Conservation (phyloP, 2,113 vertebrate genomes). For the Heterochromis multidens region DNA sequence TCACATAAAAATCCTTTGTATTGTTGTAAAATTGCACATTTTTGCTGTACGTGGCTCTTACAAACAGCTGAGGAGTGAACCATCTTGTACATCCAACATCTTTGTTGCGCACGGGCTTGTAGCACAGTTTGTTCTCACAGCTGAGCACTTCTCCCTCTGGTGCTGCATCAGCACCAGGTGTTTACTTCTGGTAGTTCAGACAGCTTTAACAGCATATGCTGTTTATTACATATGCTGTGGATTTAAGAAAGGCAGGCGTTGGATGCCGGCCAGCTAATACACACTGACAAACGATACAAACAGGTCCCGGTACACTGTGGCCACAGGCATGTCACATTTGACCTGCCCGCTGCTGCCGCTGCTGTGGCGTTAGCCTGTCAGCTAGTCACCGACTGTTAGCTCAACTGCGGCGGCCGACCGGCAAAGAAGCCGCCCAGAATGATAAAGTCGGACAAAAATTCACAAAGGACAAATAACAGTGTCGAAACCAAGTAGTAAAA, state of each 20-base stretch:
- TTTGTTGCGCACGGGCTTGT: not conserved
- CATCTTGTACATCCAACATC: not conserved
- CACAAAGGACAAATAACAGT: not conserved
- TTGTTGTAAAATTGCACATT: not conserved
- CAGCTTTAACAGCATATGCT: not conserved
- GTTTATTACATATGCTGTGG: not conserved
- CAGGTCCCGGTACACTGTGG: not conserved
- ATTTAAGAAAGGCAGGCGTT: not conserved
- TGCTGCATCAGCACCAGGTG: not conserved
- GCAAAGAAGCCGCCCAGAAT: not conserved
- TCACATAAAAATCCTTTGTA: not conserved
- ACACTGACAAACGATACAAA: slow-evolving; percentile 5
- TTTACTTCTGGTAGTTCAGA: not conserved
- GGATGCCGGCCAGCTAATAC: not conserved
- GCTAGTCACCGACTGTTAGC: slow-evolving; percentile 25
- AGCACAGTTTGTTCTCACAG: slow-evolving; percentile 25
- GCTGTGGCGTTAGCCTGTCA: slow-evolving; percentile 5
- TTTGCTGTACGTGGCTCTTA: not conserved
- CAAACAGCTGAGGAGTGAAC: not conserved
- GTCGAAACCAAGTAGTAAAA: not conserved
- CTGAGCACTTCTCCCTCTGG: not conserved
- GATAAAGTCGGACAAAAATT: not conserved
- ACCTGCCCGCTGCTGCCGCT: slow-evolving; percentile 2
- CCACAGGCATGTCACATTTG: slow-evolving; percentile 12
- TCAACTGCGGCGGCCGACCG: not conserved